phyloP scores from a whole-genome alignment of 2,113 vertebrate species.

The Aplodontia rufa region DNA sequence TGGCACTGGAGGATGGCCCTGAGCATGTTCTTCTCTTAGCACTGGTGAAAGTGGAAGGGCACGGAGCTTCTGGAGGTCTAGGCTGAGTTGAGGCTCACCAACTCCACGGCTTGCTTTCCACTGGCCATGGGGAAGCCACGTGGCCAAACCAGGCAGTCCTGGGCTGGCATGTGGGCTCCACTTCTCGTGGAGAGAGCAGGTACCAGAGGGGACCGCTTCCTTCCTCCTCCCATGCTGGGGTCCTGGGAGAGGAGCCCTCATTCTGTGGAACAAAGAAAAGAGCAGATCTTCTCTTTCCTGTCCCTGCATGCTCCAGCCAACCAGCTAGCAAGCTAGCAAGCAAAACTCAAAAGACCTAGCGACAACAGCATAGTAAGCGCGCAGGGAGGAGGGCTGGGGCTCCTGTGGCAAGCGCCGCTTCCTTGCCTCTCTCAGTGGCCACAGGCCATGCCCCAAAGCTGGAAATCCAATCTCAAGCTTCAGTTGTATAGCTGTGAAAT shows the following conservation, averaged over 20 bases:
- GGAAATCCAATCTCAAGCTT: background rate
- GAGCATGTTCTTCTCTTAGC: background rate
- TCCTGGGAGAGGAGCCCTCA: background rate
- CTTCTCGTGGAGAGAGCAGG: background rate
- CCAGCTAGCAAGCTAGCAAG: background rate
- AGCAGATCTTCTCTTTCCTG: background rate
- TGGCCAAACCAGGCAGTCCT: background rate
- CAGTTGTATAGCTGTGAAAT: background rate
- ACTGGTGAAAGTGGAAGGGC: background rate
- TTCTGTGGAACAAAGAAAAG: background rate
- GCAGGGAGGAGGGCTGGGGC: background rate
- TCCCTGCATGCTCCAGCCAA: background rate
- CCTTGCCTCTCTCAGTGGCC: background rate
- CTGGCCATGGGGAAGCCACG: too few species aligned
- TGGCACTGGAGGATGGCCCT: too few species aligned
- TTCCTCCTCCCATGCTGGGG: background rate
- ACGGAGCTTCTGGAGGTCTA: background rate
- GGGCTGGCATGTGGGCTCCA: background rate
- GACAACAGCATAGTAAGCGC: too few species aligned
- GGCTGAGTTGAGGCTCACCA: background rate
- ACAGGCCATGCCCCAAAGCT: background rate
- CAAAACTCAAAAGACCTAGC: background rate
- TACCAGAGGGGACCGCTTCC: accelerated
- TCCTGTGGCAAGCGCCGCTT: background rate
- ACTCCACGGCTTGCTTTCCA: too few species aligned